Conservation (phyloP, 2,888 invertebrate species). For the Cataglyphis altisquamis region DNA sequence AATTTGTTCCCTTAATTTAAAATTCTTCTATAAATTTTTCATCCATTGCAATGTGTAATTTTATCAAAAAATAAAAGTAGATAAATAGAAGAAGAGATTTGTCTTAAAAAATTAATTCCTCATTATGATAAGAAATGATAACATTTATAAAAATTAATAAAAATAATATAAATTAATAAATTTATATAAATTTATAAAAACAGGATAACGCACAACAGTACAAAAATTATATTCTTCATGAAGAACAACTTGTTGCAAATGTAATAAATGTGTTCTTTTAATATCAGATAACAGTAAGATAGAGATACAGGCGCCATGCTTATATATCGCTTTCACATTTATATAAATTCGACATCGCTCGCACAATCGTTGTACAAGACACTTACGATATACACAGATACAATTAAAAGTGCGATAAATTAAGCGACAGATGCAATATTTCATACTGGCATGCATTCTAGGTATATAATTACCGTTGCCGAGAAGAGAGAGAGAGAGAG, state of each 20-base stretch:
- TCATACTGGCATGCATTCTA: constrained; percentile 9
- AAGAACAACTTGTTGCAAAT: neutral
- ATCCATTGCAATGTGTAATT: neutral
- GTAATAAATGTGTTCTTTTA: constrained; percentile 10
- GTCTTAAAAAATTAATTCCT: neutral
- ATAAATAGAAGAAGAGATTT: neutral
- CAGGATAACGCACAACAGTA: neutral
- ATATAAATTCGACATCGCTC: constrained; percentile 63
- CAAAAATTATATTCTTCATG: neutral
- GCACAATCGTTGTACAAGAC: constrained; percentile 63
- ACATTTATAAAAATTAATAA: neutral
- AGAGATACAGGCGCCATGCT: constrained; percentile 57
- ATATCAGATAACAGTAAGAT: constrained; percentile 53
- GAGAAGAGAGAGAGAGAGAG: constrained; percentile 6
- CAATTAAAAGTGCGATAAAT: constrained; percentile 62
- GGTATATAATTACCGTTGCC: constrained; percentile 39
- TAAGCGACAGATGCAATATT: constrained; percentile 49
- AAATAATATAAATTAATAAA: too few relatives aligned
- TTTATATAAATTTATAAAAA: neutral
- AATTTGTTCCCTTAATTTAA: neutral
- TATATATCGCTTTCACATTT: constrained; percentile 60
- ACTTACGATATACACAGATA: constrained; percentile 63
- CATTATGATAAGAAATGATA: neutral
- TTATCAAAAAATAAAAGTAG: neutral
- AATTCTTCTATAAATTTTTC: neutral